A percentile compares a stretch with the other conserved stretches of the same genome.
Conservation (phyloP, 2,888 invertebrate species). For the Scrobipalpa atriplicella region DNA sequence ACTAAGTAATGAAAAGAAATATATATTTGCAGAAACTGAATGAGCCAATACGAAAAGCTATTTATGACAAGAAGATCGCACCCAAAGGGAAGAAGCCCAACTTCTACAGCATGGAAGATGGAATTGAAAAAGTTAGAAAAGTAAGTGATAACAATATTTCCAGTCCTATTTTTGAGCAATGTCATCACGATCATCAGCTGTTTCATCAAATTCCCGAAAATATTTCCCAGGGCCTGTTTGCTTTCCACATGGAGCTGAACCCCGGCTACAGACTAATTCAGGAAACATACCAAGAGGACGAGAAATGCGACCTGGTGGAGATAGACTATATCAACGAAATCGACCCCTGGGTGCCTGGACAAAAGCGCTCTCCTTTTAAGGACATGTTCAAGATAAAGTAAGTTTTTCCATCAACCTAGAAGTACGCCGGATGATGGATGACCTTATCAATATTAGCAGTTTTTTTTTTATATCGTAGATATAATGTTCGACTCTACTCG, state of each 20-base stretch:
- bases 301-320: conserved; percentile 84
- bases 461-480: too few species aligned
- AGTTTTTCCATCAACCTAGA: neutral
- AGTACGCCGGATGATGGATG: too few species aligned
- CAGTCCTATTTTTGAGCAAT: too few species aligned
- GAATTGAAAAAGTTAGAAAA: conserved; percentile 68
- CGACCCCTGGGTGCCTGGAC: conserved; percentile 80
- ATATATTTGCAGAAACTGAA: conserved; percentile 64
- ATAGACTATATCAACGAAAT: conserved; percentile 80
- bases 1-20: neutral
- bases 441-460: too few species aligned
- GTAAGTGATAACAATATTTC: conserved; percentile 42
- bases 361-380: conserved; percentile 78
- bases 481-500: too few species aligned
- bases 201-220: too few species aligned
- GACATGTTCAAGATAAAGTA: conserved; percentile 82
- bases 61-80: conserved; percentile 78
- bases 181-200: too few species aligned
- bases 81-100: conserved; percentile 71
- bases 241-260: conserved; percentile 82
- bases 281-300: conserved; percentile 82
- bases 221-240: conserved; percentile 71
- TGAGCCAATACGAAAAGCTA: conserved; percentile 72
- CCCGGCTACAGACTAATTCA: conserved; percentile 82
- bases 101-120: conserved; percentile 72